phyloP scores from a whole-genome alignment of 1,140 invertebrate species.

The Linepithema humile region DNA sequence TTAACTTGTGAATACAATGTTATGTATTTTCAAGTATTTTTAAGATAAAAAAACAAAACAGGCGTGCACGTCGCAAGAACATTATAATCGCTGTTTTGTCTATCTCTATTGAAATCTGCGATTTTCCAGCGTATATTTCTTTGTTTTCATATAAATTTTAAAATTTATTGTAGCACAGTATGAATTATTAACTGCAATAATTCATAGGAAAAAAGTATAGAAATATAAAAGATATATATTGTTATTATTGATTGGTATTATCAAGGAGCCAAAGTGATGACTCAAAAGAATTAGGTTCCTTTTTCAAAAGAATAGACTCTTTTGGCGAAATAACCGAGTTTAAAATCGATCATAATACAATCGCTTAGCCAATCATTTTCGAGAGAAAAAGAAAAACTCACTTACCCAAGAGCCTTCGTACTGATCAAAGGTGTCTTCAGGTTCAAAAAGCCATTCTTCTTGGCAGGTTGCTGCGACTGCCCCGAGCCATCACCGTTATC shows the following conservation, averaged over 20 bases:
- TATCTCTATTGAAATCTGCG: neutral
- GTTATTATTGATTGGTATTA: no score
- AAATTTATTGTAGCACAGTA: neutral
- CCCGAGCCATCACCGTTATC: slow-evolving; percentile 70
- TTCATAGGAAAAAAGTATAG: neutral
- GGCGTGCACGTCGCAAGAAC: neutral
- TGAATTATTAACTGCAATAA: no score
- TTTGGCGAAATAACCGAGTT: no score
- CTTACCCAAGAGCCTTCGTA: slow-evolving; percentile 87
- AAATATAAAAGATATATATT: neutral
- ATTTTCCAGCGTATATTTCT: neutral
- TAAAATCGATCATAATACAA: no score
- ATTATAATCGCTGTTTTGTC: neutral
- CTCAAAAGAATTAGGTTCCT: no score
- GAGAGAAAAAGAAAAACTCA: slow-evolving; percentile 15
- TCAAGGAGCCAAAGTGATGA: no score
- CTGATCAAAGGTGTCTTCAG: slow-evolving; percentile 91
- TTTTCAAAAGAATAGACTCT: no score
- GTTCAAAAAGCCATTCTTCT: slow-evolving; percentile 89
- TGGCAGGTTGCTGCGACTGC: slow-evolving; percentile 69
- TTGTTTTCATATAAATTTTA: neutral
- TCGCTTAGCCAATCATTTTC: no score
- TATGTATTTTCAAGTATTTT: neutral
- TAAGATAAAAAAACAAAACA: neutral
- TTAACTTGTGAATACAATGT: neutral